These are phyloP conservation scores for Apodemia zela DNA, from an alignment of 2,888 invertebrate species.

Conservation along the genomic window DNA sequence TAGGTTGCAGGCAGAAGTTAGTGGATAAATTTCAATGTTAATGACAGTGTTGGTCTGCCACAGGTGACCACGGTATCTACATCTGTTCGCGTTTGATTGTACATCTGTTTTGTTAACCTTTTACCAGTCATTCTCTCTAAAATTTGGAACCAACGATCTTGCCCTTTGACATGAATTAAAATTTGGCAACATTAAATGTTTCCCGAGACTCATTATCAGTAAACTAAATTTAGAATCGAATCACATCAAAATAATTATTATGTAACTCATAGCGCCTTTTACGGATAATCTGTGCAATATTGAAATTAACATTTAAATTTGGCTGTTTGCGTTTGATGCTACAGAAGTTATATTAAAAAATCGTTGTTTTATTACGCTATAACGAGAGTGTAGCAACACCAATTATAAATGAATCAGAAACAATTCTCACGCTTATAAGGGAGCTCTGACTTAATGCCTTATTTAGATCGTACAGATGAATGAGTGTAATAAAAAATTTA, in stretches of 20 bases:
- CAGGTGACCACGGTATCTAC: no score
- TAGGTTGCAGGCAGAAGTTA: no score
- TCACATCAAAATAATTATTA: not conserved
- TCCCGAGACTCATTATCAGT: no score
- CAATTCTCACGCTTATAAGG: slow-evolving; percentile 29
- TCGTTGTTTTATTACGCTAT: slow-evolving; percentile 20
- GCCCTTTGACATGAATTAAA: no score
- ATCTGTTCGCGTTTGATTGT: no score
- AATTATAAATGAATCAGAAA: slow-evolving; percentile 36
- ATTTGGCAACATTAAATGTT: no score
- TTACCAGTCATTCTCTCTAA: no score
- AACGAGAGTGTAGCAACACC: slow-evolving; percentile 32
- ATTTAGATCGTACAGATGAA: slow-evolving; percentile 9
- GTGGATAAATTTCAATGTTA: no score
- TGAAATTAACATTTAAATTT: slow-evolving; percentile 8
- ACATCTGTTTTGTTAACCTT: no score
- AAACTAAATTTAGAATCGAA: no score
- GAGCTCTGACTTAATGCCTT: slow-evolving; percentile 16
- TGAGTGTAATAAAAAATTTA: slow-evolving; percentile 6
- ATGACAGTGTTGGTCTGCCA: no score
- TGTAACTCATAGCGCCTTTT: slow-evolving; percentile 6
- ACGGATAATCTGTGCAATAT: not conserved
- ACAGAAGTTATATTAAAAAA: slow-evolving; percentile 6
- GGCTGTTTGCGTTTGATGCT: slow-evolving; percentile 13
- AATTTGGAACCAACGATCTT: no score